phyloP scores from a whole-genome alignment of 2,113 vertebrate genomes.

The Zosterops hypoxanthus region DNA sequence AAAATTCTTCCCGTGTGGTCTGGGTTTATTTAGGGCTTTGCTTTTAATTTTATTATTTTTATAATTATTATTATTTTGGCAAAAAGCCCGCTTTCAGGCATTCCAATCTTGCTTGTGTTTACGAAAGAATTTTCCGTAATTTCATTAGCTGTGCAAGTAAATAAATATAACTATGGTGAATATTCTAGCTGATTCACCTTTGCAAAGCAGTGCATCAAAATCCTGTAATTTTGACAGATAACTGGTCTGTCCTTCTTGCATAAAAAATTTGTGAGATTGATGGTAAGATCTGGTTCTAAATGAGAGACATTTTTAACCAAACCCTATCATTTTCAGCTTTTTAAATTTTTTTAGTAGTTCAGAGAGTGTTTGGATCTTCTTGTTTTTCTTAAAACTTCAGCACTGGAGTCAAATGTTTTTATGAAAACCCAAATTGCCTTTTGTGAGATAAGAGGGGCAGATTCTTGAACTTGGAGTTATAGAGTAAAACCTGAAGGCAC shows the following conservation, averaged over 20 bases:
- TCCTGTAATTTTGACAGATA: neutral
- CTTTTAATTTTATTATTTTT: neutral
- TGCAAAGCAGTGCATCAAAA: neutral
- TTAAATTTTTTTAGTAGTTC: neutral
- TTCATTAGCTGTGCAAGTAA: neutral
- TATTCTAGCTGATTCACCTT: neutral
- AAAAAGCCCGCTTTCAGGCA: neutral
- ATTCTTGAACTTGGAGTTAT: neutral
- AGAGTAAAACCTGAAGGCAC: neutral
- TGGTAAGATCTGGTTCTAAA: neutral
- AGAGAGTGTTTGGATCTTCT: neutral
- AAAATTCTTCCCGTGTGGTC: neutral
- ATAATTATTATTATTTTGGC: neutral
- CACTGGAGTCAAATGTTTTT: neutral
- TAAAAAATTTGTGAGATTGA: neutral
- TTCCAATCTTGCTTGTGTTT: neutral
- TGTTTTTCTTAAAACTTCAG: neutral
- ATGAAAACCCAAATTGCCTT: neutral
- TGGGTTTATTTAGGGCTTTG: neutral
- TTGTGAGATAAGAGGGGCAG: neutral
- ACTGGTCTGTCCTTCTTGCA: neutral
- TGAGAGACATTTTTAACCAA: neutral
- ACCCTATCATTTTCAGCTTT: neutral
- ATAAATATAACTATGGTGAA: neutral
- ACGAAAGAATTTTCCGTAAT: neutral